Percentiles rank a stretch among this genome's conserved stretches.
phyloP scores from a whole-genome alignment of 2,113 vertebrate species.

The Promerops cafer region DNA sequence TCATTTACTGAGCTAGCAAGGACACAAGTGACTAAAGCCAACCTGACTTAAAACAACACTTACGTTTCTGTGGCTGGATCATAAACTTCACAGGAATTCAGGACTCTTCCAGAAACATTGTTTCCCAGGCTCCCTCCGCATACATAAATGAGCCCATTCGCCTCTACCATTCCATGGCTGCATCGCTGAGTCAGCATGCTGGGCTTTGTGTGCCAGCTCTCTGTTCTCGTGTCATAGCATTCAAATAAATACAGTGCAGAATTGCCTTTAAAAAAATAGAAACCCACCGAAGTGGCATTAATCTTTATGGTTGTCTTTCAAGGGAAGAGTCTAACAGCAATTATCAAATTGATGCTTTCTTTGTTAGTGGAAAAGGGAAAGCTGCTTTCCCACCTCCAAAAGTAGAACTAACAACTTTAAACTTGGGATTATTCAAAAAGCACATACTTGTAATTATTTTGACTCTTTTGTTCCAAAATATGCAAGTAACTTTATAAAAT shows the following conservation, averaged over 20 bases:
- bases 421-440: not conserved
- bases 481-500: not conserved
- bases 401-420: not conserved
- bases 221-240: conserved; percentile 94
- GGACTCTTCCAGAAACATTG: conserved; percentile 90
- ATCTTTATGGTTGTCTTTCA: not conserved
- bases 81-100: conserved; percentile 94
- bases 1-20: not conserved
- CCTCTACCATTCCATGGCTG: conserved; percentile 94
- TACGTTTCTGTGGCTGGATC: conserved; percentile 92
- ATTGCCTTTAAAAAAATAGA: conserved; percentile 79
- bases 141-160: conserved; percentile 90
- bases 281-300: conserved; percentile 52
- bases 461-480: not conserved
- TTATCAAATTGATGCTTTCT: not conserved
- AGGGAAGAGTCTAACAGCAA: conserved; percentile 14
- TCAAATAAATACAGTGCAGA: conserved; percentile 93
- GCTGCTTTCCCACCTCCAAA: not conserved
- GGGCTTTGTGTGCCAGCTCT: conserved; percentile 93
- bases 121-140: conserved; percentile 95
- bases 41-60: conserved; percentile 30
- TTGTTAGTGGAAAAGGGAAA: not conserved
- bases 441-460: not conserved
- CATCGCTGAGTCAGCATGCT: conserved; percentile 95
- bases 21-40: not conserved